Percentiles rank a stretch among this genome's conserved stretches.
These are phyloP conservation scores for Suncus etruscus DNA, from an alignment of 2,113 vertebrate genomes.

Conservation along the genomic window DNA sequence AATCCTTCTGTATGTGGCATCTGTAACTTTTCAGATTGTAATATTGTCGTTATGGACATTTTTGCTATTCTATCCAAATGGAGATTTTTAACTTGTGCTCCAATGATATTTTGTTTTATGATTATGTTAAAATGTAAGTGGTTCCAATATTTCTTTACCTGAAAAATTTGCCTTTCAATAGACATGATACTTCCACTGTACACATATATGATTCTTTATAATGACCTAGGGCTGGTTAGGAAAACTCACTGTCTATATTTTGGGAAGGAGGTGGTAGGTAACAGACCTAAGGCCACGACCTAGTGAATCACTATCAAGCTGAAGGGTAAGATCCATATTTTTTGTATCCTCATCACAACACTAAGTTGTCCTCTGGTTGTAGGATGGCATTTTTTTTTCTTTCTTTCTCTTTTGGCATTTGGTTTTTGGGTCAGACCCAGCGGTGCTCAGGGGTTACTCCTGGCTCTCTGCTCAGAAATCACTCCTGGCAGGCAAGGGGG, in stretches of 20 bases:
- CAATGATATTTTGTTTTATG: constrained; percentile 60
- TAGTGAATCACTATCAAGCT: constrained; percentile 14
- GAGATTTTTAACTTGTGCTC: constrained; percentile 71
- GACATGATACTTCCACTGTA: constrained; percentile 4
- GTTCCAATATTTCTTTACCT: constrained; percentile 51
- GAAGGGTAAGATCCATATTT: constrained; percentile 16
- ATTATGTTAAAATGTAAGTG: constrained; percentile 70
- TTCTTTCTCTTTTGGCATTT: too few relatives aligned
- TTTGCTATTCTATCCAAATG: constrained; percentile 78
- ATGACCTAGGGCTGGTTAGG: constrained; percentile 8
- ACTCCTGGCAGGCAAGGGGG: too few relatives aligned
- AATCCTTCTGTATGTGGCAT: constrained; percentile 80
- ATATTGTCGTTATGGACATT: constrained; percentile 75
- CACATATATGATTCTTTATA: not conserved
- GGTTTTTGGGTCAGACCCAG: too few relatives aligned
- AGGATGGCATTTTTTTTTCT: constrained; percentile 10
- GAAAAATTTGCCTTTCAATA: constrained; percentile 38
- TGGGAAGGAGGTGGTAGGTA: constrained; percentile 17
- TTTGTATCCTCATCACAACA: not conserved
- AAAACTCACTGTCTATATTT: constrained; percentile 45
- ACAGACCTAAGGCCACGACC: not conserved
- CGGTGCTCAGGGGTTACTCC: too few relatives aligned
- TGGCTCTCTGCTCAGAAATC: too few relatives aligned
- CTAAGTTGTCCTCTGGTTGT: not conserved
- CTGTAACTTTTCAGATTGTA: constrained; percentile 83